A percentile compares a stretch with the other conserved stretches of the same genome.
Conservation (phyloP, 2,888 invertebrate genomes). For the Therioaphis trifolii region DNA sequence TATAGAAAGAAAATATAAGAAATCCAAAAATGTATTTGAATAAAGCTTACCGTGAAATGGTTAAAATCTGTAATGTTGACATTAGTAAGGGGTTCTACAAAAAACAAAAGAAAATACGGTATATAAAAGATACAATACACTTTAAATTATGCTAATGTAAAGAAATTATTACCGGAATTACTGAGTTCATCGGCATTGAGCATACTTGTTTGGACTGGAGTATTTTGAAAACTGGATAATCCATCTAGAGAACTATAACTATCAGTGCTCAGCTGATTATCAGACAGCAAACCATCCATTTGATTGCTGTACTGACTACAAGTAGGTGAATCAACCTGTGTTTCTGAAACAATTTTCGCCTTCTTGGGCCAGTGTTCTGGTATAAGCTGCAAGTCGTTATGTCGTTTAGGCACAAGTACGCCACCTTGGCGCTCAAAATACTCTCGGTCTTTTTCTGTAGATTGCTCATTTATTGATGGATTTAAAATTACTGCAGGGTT, state of each 20-base stretch:
- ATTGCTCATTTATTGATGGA: conserved; percentile 13
- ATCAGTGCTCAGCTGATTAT: conserved; percentile 8
- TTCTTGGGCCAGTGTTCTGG: conserved; percentile 22
- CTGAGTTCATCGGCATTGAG: not conserved
- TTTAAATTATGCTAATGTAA: not conserved
- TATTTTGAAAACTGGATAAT: conserved; percentile 37
- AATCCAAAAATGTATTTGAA: not conserved
- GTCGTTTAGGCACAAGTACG: conserved; percentile 45
- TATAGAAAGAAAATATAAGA: not conserved
- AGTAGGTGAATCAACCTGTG: conserved; percentile 20
- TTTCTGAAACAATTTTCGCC: conserved; percentile 13
- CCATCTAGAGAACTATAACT: conserved; percentile 21
- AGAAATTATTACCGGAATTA: conserved; percentile 34
- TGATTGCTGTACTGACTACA: conserved; percentile 40
- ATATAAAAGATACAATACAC: too few relatives aligned
- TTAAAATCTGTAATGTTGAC: conserved; percentile 12
- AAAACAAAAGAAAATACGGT: conserved; percentile 18
- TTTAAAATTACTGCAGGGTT: conserved; percentile 58
- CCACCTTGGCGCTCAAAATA: conserved; percentile 36
- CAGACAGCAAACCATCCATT: conserved; percentile 12
- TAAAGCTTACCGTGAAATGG: conserved; percentile 44
- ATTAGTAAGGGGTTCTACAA: conserved; percentile 32
- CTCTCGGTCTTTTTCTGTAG: conserved; percentile 23
- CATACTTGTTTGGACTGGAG: not conserved
- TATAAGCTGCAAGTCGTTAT: conserved; percentile 4